These are phyloP conservation scores for Oryzias javanicus DNA, from an alignment of 2,113 vertebrate species.

Conservation along the genomic window DNA sequence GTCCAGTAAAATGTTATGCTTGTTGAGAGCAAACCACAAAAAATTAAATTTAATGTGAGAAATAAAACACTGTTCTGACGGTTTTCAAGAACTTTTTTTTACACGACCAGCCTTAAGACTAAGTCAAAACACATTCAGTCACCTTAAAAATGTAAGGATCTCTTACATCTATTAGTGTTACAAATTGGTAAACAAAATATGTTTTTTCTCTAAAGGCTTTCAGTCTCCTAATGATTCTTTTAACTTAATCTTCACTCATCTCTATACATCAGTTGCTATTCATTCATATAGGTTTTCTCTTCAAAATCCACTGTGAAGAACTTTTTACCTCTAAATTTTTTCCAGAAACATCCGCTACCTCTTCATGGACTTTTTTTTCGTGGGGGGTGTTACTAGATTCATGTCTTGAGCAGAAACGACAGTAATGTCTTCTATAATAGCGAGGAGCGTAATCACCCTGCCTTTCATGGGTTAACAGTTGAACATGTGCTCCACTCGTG, in stretches of 20 bases:
- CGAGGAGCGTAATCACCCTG: constrained; percentile 67
- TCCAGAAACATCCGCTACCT: constrained; percentile 61
- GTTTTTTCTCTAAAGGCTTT: constrained; percentile 42
- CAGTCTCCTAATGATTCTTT: constrained; percentile 47
- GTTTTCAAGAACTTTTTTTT: too few relatives aligned
- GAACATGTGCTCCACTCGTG: constrained; percentile 41
- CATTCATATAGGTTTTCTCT: constrained; percentile 54
- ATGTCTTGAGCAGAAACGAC: constrained; percentile 66
- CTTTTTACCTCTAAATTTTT: constrained; percentile 69
- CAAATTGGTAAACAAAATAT: constrained; percentile 34
- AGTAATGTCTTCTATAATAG: constrained; percentile 72
- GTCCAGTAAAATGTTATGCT: too few relatives aligned
- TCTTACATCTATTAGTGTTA: too few relatives aligned
- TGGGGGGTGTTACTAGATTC: constrained; percentile 49
- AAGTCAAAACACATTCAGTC: too few relatives aligned
- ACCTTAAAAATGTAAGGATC: too few relatives aligned
- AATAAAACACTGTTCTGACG: too few relatives aligned
- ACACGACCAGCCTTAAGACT: too few relatives aligned
- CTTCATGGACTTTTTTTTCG: constrained; percentile 40
- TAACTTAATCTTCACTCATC: too few relatives aligned
- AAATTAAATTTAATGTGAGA: too few relatives aligned
- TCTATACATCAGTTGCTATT: constrained; percentile 51
- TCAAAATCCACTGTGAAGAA: constrained; percentile 66
- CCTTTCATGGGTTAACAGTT: constrained; percentile 65
- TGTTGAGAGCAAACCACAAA: too few relatives aligned